Evolutionary conservation across 1,140 invertebrate species (phyloP).

Genomic region (Nylanderia fulva): DNA sequence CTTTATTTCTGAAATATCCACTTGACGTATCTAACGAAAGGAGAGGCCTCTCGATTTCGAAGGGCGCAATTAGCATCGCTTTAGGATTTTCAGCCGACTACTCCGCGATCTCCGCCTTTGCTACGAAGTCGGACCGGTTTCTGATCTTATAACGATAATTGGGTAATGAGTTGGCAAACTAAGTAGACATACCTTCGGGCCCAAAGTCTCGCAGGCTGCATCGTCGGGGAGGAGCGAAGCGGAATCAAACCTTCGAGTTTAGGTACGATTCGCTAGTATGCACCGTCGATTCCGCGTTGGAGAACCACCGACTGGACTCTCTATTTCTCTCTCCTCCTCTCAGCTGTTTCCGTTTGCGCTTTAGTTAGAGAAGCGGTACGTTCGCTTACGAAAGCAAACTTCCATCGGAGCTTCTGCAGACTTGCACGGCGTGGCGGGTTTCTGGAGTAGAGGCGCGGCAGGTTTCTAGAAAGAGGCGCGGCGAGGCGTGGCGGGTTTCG

Average conservation of each 20-base stretch:
- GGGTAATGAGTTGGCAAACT: constrained; percentile 74
- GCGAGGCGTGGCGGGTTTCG: not conserved
- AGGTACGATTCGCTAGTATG: constrained; percentile 63
- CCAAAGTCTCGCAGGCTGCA: constrained; percentile 42
- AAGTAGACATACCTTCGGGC: constrained; percentile 67
- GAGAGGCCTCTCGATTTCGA: constrained; percentile 14
- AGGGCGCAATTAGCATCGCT: constrained; percentile 54
- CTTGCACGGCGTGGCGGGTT: constrained; percentile 40
- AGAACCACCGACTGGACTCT: constrained; percentile 48
- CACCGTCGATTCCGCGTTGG: constrained; percentile 35
- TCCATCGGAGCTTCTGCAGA: constrained; percentile 57
- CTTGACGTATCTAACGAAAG: constrained; percentile 28
- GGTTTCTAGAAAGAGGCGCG: not conserved
- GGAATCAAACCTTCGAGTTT: constrained; percentile 64
- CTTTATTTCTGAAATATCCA: constrained; percentile 47
- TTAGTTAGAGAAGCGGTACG: constrained; percentile 47
- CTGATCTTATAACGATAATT: constrained; percentile 66
- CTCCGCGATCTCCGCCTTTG: constrained; percentile 26
- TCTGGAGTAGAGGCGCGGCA: not conserved
- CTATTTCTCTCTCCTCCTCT: constrained; percentile 1
- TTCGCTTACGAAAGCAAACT: constrained; percentile 50
- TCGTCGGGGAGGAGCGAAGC: constrained; percentile 17
- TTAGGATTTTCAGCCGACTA: constrained; percentile 52
- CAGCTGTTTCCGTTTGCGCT: constrained; percentile 67
- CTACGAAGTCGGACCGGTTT: constrained; percentile 52